Evolutionary conservation across 2,113 vertebrate genomes (phyloP).

Genomic region (Anhinga rufa): DNA sequence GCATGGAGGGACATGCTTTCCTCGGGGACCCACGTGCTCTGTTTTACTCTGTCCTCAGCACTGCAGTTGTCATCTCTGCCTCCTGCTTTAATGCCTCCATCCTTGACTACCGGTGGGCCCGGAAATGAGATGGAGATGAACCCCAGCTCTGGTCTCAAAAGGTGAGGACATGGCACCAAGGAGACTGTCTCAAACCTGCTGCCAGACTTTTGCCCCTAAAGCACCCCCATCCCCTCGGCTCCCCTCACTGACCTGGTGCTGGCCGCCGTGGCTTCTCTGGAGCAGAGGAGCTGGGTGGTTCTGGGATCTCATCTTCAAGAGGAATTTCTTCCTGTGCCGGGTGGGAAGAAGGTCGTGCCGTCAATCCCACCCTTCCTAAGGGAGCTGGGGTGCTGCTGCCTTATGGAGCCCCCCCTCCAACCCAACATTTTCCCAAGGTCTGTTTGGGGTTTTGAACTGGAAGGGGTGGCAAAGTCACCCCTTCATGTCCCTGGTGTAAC

Average conservation of each 20-base stretch:
- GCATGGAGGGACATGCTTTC: neutral
- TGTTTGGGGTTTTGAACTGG: neutral
- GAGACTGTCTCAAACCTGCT: neutral
- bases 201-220: neutral
- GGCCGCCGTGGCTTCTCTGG: conserved; percentile 67
- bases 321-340: conserved; percentile 50
- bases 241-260: conserved; percentile 55
- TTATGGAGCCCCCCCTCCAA: neutral
- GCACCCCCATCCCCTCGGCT: neutral
- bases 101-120: neutral
- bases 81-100: neutral
- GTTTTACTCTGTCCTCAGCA: neutral
- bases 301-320: conserved; percentile 32
- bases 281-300: conserved; percentile 61
- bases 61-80: neutral
- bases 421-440: neutral
- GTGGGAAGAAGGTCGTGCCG: neutral
- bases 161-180: accelerated
- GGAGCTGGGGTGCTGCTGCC: neutral
- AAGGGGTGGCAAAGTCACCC: neutral
- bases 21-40: neutral
- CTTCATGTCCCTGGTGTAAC: neutral
- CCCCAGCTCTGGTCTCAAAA: neutral
- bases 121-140: neutral
- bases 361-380: neutral